Base-by-base conservation (phyloP, 2,888 invertebrate genomes). In the Fragum whitleyi region DNA sequence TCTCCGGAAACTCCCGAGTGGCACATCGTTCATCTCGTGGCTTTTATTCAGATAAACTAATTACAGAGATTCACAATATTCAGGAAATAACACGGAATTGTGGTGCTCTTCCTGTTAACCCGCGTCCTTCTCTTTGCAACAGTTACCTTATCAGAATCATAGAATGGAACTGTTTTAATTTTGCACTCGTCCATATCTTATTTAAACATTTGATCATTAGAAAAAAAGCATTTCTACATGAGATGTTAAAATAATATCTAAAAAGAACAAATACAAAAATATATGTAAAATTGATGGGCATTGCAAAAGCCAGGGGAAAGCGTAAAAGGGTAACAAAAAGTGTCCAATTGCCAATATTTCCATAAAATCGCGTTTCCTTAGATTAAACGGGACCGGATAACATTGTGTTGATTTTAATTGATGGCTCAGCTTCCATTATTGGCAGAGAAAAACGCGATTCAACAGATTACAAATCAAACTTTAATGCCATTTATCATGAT, bases 401-500 rank as follows among this genome's bases (percentile, higher is more conserved):
- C 55, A 70, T 55, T 70, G 70, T 70, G 70, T 55, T 55, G 70
- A 55, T 53, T 70, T 70, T 65, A 65, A 65, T 65, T 65, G 65
- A 65, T 65, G 42, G 65, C 21, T 42, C 36, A 36, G 65, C 21
- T 65, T 42, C 36, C 65, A 65, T 65, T 65, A 65, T 65, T 36
- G 21, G 42, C 65, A 19, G 61, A n/a, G 65, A 23, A 26, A 65
- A 65, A 65, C 65, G 42, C 65, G 29, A 21, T 73, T 70, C 70
- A 55, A 53, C 55, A 70, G 70, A 70, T 70, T 70, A 70, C 62
- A 74, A 74, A 72, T 71, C 62, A 77, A 74, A 71, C 74, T 74
- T 77, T 55, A 74, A 61, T 47, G 72, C 47, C 74, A 77, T 80
- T 79, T 74, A 77, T 80, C 83, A 80, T 36, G 11, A 16, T 79